Evolutionary conservation across 1,140 invertebrate species (phyloP).

Genomic region (Monochamus saltuarius): DNA sequence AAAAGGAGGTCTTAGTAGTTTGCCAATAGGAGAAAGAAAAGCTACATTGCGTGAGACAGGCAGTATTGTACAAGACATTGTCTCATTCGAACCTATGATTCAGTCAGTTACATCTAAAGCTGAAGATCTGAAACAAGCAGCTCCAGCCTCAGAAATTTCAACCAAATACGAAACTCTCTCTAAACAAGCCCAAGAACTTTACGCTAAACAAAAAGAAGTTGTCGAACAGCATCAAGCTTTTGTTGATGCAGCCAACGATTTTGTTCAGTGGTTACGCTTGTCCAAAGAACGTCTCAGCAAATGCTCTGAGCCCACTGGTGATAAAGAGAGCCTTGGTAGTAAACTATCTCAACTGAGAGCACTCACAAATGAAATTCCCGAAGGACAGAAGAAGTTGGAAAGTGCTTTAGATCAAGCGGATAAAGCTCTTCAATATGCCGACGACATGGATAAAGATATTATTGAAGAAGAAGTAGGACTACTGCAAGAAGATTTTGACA

Average conservation of each 20-base stretch:
- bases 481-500: constrained; percentile 85
- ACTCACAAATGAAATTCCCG: constrained; percentile 75
- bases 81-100: constrained; percentile 93
- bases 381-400: constrained; percentile 79
- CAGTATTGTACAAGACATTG: constrained; percentile 92
- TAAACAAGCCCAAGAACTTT: constrained; percentile 85
- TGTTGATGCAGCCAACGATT: constrained; percentile 87
- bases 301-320: constrained; percentile 90
- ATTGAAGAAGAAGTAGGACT: constrained; percentile 89
- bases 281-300: constrained; percentile 89
- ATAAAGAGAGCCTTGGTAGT: constrained; percentile 83
- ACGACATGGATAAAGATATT: constrained; percentile 83
- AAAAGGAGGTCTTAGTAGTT: constrained; percentile 71
- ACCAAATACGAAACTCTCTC: constrained; percentile 87
- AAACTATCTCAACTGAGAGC: constrained; percentile 85
- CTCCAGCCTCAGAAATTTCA: constrained; percentile 84
- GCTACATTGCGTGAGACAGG: constrained; percentile 87
- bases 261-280: constrained; percentile 86
- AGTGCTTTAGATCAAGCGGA: constrained; percentile 79
- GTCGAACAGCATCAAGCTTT: constrained; percentile 89
- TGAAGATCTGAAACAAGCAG: constrained; percentile 82
- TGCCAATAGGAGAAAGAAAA: constrained; percentile 82
- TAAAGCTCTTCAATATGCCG: constrained; percentile 76
- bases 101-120: constrained; percentile 90
- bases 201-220: constrained; percentile 87